These are phyloP conservation scores for Herpetotheres cachinnans DNA, from an alignment of 2,113 vertebrate genomes.

Conservation along the genomic window DNA sequence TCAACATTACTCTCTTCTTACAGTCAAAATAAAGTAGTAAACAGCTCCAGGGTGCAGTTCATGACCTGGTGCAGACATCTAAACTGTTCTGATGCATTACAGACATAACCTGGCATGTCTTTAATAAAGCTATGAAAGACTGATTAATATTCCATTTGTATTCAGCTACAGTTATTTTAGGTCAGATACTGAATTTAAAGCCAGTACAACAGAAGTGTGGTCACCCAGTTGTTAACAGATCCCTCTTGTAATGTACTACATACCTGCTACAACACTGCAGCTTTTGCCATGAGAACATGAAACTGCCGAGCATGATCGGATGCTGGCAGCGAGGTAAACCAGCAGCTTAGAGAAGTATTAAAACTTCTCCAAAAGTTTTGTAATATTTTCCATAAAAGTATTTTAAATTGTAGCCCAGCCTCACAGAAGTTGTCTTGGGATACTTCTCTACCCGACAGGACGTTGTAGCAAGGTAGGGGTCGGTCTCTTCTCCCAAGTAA, in stretches of 20 bases:
- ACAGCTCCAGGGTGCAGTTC: not conserved
- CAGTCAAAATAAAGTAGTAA: not conserved
- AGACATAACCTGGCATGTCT: not conserved
- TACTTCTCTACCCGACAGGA: not conserved
- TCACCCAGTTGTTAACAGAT: not conserved
- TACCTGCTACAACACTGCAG: not conserved
- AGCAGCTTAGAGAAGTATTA: not conserved
- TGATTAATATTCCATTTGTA: not conserved
- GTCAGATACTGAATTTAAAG: not conserved
- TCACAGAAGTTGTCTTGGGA: not conserved
- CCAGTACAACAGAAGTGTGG: no score
- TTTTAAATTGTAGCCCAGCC: not conserved
- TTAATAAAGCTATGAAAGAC: not conserved
- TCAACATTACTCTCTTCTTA: not conserved
- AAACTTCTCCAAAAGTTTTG: not conserved
- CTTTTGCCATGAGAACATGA: not conserved
- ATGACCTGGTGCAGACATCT: not conserved
- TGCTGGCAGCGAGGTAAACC: not conserved
- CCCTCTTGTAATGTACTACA: not conserved
- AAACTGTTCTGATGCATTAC: not conserved
- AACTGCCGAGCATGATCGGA: not conserved
- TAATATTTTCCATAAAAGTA: not conserved
- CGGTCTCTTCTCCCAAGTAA: accelerated
- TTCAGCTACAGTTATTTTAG: not conserved
- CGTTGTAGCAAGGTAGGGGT: accelerated